These are phyloP conservation scores for Crocidura indochinensis DNA, from an alignment of 2,797 vertebrate species.

Conservation along the genomic window DNA sequence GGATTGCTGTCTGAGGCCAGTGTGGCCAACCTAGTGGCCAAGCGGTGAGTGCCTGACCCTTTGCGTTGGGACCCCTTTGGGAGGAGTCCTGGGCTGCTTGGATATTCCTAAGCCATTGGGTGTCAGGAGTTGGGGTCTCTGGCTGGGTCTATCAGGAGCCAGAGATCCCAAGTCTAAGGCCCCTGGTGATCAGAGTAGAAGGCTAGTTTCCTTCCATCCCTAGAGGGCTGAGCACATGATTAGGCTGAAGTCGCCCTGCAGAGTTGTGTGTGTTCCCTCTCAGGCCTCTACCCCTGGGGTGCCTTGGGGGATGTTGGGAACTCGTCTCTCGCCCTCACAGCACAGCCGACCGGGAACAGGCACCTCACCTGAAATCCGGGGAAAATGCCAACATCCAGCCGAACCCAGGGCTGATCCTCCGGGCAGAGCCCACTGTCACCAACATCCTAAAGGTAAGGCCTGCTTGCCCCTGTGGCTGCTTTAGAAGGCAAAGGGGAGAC, in stretches of 20 bases:
- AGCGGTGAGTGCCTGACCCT: conserved; percentile 92
- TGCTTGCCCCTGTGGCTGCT: not conserved
- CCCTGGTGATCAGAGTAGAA: too few species aligned
- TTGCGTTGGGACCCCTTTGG: rapidly evolving
- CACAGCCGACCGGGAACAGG: conserved; percentile 94
- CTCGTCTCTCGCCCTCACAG: conserved; percentile 83
- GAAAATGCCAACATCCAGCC: conserved; percentile 99
- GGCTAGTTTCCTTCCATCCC: not conserved
- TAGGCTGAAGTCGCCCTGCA: too few species aligned
- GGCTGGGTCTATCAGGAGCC: not conserved
- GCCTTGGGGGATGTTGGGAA: not conserved
- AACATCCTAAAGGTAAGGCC: conserved; percentile 97
- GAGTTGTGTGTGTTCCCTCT: not conserved
- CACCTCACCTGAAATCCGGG: conserved; percentile 95
- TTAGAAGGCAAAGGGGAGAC: not conserved
- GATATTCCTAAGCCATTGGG: not conserved
- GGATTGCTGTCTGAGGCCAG: conserved; percentile 95
- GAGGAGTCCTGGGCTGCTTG: not conserved
- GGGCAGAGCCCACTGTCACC: conserved; percentile 98
- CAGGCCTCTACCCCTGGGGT: not conserved
- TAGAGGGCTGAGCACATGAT: not conserved
- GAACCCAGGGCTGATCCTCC: conserved; percentile 97
- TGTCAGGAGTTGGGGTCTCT: not conserved
- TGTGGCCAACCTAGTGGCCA: conserved; percentile 93
- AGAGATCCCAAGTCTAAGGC: not conserved